Conservation (phyloP, 2,113 vertebrate genomes). For the Bolborhynchus lineola region DNA sequence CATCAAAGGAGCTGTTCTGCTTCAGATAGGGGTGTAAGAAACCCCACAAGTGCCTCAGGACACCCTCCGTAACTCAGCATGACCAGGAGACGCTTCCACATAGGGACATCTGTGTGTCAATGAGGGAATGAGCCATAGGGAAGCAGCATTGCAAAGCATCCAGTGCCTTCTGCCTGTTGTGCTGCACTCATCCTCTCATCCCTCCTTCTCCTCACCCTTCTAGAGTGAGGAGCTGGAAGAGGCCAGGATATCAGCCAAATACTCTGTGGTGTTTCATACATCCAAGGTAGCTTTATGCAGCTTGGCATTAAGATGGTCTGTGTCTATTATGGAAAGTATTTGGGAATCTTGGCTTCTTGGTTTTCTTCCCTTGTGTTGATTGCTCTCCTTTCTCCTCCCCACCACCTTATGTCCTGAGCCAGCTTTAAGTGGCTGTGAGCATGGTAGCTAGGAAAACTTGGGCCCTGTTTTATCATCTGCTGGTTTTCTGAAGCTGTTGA, state of each 20-base stretch:
- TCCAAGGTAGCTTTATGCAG: background rate
- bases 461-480: conserved; percentile 1
- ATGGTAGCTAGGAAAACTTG: background rate
- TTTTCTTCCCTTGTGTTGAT: background rate
- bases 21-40: background rate
- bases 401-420: background rate
- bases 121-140: background rate
- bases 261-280: rapidly evolving
- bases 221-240: background rate
- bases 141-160: background rate
- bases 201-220: background rate
- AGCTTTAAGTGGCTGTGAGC: background rate
- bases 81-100: background rate
- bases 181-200: background rate
- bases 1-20: background rate
- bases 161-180: background rate
- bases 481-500: background rate
- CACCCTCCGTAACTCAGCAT: background rate
- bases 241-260: background rate
- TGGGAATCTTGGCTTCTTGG: conserved; percentile 5
- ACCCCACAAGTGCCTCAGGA: background rate
- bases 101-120: rapidly evolving
- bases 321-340: background rate
- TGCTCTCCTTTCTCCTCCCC: background rate
- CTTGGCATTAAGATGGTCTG: background rate